These are phyloP conservation scores for Cyaniris semiargus DNA, from an alignment of 2,888 invertebrate species.

Conservation along the genomic window DNA sequence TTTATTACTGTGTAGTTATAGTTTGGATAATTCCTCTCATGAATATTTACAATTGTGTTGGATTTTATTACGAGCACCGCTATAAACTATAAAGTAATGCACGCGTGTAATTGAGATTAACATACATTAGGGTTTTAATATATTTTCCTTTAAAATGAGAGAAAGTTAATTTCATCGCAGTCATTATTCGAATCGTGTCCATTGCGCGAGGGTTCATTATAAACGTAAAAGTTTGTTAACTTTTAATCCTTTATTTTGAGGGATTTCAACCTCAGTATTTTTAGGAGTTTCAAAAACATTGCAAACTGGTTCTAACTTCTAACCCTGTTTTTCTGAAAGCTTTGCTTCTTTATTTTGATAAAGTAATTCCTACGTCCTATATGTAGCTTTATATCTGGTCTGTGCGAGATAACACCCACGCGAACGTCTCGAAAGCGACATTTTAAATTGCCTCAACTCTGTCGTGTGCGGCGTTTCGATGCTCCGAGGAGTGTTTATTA, in stretches of 20 bases:
- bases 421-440: neutral
- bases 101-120: neutral
- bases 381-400: neutral
- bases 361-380: neutral
- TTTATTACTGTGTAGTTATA: neutral
- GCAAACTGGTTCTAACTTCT: too few species aligned
- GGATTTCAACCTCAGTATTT: neutral
- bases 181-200: conserved; percentile 17
- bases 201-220: neutral
- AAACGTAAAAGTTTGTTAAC: neutral
- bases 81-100: neutral
- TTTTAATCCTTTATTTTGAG: neutral
- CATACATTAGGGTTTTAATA: conserved; percentile 3
- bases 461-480: neutral
- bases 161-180: conserved; percentile 1
- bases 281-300: too few species aligned
- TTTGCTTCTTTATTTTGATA: neutral
- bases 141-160: neutral
- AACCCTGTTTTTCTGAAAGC: too few species aligned
- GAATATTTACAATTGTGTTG: neutral
- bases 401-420: neutral
- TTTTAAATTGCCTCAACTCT: neutral
- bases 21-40: neutral
- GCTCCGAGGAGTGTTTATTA: conserved; percentile 31
- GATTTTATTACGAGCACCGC: neutral